Base-by-base conservation (phyloP, 2,797 vertebrate species). In the Ctenosaura bakeri region DNA sequence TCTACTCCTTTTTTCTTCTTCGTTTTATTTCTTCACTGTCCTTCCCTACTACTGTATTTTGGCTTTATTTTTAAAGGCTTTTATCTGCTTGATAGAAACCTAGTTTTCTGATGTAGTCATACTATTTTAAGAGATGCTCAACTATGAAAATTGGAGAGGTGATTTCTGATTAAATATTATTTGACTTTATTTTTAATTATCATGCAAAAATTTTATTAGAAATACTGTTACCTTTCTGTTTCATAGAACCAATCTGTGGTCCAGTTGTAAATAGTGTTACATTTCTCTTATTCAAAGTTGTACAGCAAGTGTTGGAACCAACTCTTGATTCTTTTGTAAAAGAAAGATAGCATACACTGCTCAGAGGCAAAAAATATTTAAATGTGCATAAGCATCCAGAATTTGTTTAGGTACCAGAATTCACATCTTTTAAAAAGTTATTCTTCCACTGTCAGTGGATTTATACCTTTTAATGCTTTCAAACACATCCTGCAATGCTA, bases 1-100 rank as follows among this genome's bases (percentile, higher is more conserved):
- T 3, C 3, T 29, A 4, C 6, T 35, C 64, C 64, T 7, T 26
- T 2, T n/a, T 42, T 83, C 20, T 38, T 35, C 38, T 4, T 38
- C 38, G 13, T 35, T 74, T 74, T 35, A 6, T 20, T 77, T 81
- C 52, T 35, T 24, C 69, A 38, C 35, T 86, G 29, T 29, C 22
- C n/a, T 86, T 24, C 46, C 38, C 9, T 74, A 7, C 20, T 35
- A 13, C 16, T 74, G 3, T 32, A 16, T 16, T 74, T n/a, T 4
- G 35, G 20, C 7, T 12, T 79, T 90, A 92, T 82, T 83, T 24
- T 89, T 90, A 29, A 88, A 82, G 83, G 64, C 73, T 90, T 88
- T 90, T 92, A 62, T 90, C 84, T 90, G 42, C 88, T 93, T 91
- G 88, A 89, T 93, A 85, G 89, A 77, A 85, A 92, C 42, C 56